Conservation (phyloP, 2,888 invertebrate genomes). For the Myopa testacea region DNA sequence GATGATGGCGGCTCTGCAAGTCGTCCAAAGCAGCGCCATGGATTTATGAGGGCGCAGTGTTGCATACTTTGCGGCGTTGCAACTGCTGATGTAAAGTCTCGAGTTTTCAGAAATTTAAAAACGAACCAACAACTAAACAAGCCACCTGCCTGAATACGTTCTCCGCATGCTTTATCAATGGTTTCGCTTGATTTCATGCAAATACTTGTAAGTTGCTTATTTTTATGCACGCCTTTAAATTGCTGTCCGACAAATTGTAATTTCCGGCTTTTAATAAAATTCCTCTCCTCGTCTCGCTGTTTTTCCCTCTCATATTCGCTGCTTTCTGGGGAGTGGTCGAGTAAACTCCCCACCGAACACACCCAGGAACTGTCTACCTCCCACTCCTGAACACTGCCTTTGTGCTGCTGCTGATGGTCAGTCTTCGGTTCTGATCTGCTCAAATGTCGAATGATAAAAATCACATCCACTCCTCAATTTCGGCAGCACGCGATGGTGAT, state of each 20-base stretch:
- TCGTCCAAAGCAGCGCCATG: not conserved
- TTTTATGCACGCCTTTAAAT: constrained; percentile 55
- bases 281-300: constrained; percentile 30
- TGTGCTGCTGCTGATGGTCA: constrained; percentile 7
- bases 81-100: not conserved
- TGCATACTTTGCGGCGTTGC: constrained; percentile 23
- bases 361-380: not conserved
- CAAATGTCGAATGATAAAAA: constrained; percentile 65
- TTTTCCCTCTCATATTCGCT: not conserved
- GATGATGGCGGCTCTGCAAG: constrained; percentile 10
- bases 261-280: constrained; percentile 62
- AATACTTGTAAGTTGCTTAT: not conserved
- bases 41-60: constrained; percentile 1
- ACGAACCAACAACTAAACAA: too few relatives aligned
- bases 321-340: constrained; percentile 60
- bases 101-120: too few relatives aligned
- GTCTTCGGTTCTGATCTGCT: not conserved
- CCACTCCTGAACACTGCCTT: not conserved
- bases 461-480: constrained; percentile 69
- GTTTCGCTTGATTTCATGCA: not conserved
- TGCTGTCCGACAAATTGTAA: constrained; percentile 66
- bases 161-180: not conserved
- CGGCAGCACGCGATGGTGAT: constrained; percentile 66
- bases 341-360: constrained; percentile 53
- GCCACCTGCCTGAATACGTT: not conserved